These are phyloP conservation scores for Piaya cayana DNA, from an alignment of 2,113 vertebrate species.

Conservation along the genomic window DNA sequence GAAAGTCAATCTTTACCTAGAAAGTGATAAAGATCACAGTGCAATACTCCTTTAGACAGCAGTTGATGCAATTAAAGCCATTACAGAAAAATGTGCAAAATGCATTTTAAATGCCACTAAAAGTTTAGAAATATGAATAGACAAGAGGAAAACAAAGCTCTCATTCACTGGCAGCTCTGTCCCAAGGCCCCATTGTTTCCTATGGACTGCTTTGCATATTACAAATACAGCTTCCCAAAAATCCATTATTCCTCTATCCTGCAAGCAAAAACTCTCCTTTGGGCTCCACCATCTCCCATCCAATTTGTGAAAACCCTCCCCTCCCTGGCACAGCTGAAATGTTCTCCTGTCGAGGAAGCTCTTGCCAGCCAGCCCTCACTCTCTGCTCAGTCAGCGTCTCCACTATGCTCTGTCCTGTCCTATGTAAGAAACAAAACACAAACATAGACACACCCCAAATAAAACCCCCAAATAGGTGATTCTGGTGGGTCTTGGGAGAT, in stretches of 20 bases:
- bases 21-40: background rate
- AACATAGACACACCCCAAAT: background rate
- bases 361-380: background rate
- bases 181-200: slow-evolving; percentile 52
- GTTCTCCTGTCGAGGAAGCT: background rate
- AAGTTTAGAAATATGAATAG: slow-evolving; percentile 56
- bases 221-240: slow-evolving; percentile 53
- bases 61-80: background rate
- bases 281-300: background rate
- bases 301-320: background rate
- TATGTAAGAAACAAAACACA: background rate
- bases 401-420: background rate
- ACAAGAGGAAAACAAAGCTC: slow-evolving; percentile 63
- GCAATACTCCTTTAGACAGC: background rate
- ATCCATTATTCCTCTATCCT: slow-evolving; percentile 4
- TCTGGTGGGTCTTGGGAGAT: background rate
- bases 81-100: slow-evolving; percentile 28
- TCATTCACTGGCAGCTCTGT: slow-evolving; percentile 60
- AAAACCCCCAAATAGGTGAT: background rate
- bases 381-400: background rate
- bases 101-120: slow-evolving; percentile 41
- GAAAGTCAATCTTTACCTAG: slow-evolving; percentile 28
- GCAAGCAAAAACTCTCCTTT: background rate
- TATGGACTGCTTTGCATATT: slow-evolving; percentile 44
- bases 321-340: background rate